Evolutionary conservation across 1,140 invertebrate species (phyloP).

Genomic region (Ceratoteleas bidentatus): DNA sequence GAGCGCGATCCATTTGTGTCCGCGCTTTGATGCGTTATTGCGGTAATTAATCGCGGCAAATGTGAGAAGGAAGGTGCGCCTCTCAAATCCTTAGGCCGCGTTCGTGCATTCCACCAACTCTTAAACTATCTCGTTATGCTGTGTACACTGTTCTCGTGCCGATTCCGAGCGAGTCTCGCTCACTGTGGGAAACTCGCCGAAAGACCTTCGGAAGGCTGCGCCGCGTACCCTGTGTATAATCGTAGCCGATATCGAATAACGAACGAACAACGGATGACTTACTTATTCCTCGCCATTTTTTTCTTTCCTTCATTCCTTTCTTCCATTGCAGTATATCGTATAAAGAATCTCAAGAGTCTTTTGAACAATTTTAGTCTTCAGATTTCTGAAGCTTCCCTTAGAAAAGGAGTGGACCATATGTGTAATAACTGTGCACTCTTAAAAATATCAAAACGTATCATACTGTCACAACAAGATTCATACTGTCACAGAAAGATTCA

Average conservation of each 20-base stretch:
- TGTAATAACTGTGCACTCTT: no score
- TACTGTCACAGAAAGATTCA: no score
- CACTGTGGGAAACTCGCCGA: conserved; percentile 50
- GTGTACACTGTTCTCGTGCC: conserved; percentile 46
- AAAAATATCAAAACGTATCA: no score
- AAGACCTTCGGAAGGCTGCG: conserved; percentile 67
- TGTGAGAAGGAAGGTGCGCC: conserved; percentile 45
- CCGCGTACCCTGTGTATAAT: conserved; percentile 33
- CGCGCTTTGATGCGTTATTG: conserved; percentile 33
- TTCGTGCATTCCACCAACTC: conserved; percentile 42
- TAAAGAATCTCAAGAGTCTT: no score
- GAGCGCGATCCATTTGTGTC: conserved; percentile 27
- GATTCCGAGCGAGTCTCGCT: conserved; percentile 49
- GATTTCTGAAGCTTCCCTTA: no score
- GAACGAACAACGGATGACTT: conserved; percentile 30
- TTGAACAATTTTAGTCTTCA: no score
- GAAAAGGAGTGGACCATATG: no score
- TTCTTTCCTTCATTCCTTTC: background rate
- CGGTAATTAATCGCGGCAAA: conserved; percentile 46
- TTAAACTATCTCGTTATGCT: conserved; percentile 58
- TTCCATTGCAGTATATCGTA: background rate
- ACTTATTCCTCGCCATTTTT: conserved; percentile 35
- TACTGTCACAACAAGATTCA: no score
- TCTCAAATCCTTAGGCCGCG: conserved; percentile 36
- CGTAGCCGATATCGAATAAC: conserved; percentile 44